Evolutionary conservation across 2,888 invertebrate genomes (phyloP), one percentile per base, ranked within the genome.

Genomic region (Hyposoter dolosus): DNA sequence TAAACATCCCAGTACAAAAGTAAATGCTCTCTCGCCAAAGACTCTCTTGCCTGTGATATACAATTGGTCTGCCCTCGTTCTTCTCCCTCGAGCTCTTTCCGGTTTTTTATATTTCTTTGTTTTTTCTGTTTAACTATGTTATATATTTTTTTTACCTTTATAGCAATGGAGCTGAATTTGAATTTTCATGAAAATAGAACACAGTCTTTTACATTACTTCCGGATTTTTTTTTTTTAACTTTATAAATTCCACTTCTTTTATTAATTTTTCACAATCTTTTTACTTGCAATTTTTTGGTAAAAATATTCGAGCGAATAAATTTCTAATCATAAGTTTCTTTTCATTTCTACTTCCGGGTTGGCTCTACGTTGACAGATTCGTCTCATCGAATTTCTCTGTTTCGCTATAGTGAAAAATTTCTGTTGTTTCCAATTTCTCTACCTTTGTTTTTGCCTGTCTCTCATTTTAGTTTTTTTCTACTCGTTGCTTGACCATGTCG

Each of bases 21-120:
- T 75, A 79, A 85, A 82, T 85, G 84, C 84, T 78, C 77, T 63
- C 71, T 72, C 74, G 74, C 75, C 53, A 82, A 53, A 72, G 83
- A 69, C 19, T 69, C 19, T 69, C 60, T 69, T 32, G 69, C 45
- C 19, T 63, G 60, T 69, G 47, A 79, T 71, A 63, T 71, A 79
- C 78, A 78, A 78, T 78, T 78, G 43, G 69, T 43, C 78, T 35
- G 66, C 68, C 53, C 76, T 45, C 66, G 68, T 74, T 60, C 9
- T 40, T 63, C n/a, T 50, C 47, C 28, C 60, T 53, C 60, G 60
- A 15, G 28, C 35, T 63, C 79, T 72, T 50, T 17, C 23, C 60
- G 28, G 28, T 43, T 40, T 19, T 77, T 6, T 50, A 28, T 75
- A 28, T 75, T 50, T 50, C 17, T 40, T 40, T 45, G 12, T 43